These are phyloP conservation scores for Pollenia griseotomentosa DNA, from an alignment of 2,888 invertebrate genomes.

Conservation along the genomic window DNA sequence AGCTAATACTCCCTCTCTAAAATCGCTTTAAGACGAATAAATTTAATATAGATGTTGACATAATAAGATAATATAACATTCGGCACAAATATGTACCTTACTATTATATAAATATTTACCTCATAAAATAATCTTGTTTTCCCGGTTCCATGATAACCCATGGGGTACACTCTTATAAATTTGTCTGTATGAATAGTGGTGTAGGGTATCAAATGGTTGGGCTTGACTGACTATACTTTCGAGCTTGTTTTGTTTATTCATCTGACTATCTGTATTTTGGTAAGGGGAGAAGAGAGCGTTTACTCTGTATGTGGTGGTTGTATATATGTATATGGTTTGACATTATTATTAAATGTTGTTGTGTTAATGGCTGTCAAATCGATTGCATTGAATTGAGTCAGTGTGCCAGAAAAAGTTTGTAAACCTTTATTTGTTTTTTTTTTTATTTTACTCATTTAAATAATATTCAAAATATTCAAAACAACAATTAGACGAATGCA, in stretches of 20 bases:
- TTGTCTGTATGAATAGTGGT: too few species aligned
- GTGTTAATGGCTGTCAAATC: constrained; percentile 55
- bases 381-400: constrained; percentile 80
- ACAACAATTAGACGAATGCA: constrained; percentile 12
- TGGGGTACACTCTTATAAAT: too few species aligned
- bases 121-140: too few species aligned
- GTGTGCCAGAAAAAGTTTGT: constrained; percentile 82
- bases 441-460: constrained; percentile 38
- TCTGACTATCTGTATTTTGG: background rate
- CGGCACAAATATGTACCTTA: too few species aligned
- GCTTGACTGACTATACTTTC: too few species aligned
- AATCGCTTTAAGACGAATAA: too few species aligned
- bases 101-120: too few species aligned
- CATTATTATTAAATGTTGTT: constrained; percentile 44
- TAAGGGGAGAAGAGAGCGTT: background rate
- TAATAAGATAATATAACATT: too few species aligned
- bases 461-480: constrained; percentile 36
- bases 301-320: constrained; percentile 6
- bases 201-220: too few species aligned
- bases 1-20: too few species aligned
- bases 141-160: too few species aligned
- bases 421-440: constrained; percentile 74
- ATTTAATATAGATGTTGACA: too few species aligned
- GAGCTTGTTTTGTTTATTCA: background rate
- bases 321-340: constrained; percentile 13